Conservation (phyloP, 30 jellyfish, hydroid and myxozoan genomes). For the Nemopilema nomurai region DNA sequence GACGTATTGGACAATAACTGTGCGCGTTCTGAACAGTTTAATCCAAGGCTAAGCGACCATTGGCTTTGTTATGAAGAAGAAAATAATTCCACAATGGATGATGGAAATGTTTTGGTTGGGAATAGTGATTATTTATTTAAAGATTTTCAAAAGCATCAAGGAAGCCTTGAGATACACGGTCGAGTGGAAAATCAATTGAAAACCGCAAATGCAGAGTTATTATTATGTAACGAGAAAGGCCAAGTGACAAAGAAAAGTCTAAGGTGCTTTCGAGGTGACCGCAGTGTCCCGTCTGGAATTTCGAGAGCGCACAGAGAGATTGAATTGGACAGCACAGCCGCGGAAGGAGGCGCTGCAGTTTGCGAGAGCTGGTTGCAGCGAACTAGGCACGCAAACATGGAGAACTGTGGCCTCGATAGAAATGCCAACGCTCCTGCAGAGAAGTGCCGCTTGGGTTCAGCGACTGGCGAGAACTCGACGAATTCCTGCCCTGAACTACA, state of each 20-base stretch:
- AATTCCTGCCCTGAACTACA: background rate
- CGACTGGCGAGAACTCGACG: background rate
- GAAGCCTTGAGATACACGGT: background rate
- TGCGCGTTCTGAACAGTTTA: no score
- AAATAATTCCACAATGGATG: no score
- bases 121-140: background rate
- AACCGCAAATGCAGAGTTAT: slow-evolving; percentile 23
- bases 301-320: slow-evolving; percentile 19
- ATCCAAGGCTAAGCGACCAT: background rate
- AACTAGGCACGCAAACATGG: background rate
- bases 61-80: background rate
- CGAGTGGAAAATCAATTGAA: background rate
- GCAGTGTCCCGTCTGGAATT: slow-evolving; percentile 31
- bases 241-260: background rate
- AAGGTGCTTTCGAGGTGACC: slow-evolving; percentile 24
- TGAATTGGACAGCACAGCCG: background rate
- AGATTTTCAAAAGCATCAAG: background rate
- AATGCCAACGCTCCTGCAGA: background rate
- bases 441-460: background rate
- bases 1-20: no score
- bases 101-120: background rate
- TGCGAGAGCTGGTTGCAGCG: background rate
- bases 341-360: background rate
- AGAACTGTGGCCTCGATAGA: background rate
- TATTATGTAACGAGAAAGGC: slow-evolving; percentile 1